Conservation (phyloP, 2,797 vertebrate genomes). For the Sebastolobus altivelis region DNA sequence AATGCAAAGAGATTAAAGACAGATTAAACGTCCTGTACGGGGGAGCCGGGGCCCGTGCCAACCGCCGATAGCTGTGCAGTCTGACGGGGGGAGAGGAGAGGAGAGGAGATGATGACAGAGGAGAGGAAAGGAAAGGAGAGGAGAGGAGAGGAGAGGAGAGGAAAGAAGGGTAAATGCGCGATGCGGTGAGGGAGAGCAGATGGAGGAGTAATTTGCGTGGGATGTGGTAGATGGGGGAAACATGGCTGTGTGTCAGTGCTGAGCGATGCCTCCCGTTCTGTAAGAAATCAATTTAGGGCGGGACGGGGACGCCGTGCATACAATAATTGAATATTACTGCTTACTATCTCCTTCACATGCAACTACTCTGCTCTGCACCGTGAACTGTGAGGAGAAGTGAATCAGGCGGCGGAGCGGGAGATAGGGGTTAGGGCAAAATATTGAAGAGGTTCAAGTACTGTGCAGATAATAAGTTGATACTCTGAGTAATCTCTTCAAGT, state of each 20-base stretch:
- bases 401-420: slow-evolving; percentile 58
- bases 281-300: slow-evolving; percentile 88
- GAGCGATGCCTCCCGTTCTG: slow-evolving; percentile 86
- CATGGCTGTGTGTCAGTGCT: slow-evolving; percentile 87
- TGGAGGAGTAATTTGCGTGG: slow-evolving; percentile 90
- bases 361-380: slow-evolving; percentile 63
- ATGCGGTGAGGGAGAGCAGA: slow-evolving; percentile 83
- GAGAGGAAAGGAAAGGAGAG: slow-evolving; percentile 20
- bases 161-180: slow-evolving; percentile 63
- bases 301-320: slow-evolving; percentile 83
- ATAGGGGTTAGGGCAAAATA: slow-evolving; percentile 70
- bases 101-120: slow-evolving; percentile 28
- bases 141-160: slow-evolving; percentile 58
- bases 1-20: slow-evolving; percentile 86
- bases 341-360: slow-evolving; percentile 82
- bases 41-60: slow-evolving; percentile 72
- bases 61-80: slow-evolving; percentile 78
- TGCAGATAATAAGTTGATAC: slow-evolving; percentile 74
- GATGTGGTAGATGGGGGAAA: slow-evolving; percentile 86
- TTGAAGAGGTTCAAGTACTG: slow-evolving; percentile 72
- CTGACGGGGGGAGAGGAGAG: slow-evolving; percentile 54
- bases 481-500: slow-evolving; percentile 72
- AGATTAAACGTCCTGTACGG: slow-evolving; percentile 81
- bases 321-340: slow-evolving; percentile 90
- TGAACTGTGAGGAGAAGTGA: slow-evolving; percentile 60